Evolutionary conservation across 2,888 invertebrate species (phyloP), one percentile per base, ranked within the genome.

Genomic region (Diaperis boleti): DNA sequence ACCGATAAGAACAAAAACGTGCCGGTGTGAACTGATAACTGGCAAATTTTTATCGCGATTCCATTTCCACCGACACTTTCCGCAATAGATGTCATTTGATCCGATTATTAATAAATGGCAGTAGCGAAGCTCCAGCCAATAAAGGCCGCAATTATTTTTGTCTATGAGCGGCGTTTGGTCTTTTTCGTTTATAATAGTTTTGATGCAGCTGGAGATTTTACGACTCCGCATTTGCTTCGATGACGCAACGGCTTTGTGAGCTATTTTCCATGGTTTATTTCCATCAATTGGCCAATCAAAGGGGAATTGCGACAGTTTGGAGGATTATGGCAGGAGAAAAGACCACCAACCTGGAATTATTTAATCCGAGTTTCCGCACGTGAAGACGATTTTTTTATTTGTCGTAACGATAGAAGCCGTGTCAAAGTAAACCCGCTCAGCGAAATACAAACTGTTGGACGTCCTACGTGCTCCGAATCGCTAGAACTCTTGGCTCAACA

Each of bases 401-500:
- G 20, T 20, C n/a, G 26, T 26, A 26, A 26, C 26, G 8, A 26
- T 26, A 26, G 26, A 26, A 26, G 31, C 31, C 31, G n/a, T 31
- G 31, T 31, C 31, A 31, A 31, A 31, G 31, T 31, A 31, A 2
- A 33, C 33, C 33, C 10, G 33, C 33, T 33, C 33, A 33, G 39
- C 39, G 39, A 60, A 54, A 60, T 33, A 44, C 60, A 44, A 60
- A 54, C 54, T 44, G 54, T 52, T 33, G 42, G 35, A 54, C 5
- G 8, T 45, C 31, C 44, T 54, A 55, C 56, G 62, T 62, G 62
- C 47, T 62, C 20, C 42, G 62, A 61, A 55, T 50, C 17, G 45
- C 22, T 17, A 18, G 54, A 61, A 10, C 41, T 42, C 54, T 10
- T 15, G 59, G 63, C 57, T 67, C 70, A 70, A 70, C 70, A 69